Conservation (phyloP, 2,888 invertebrate species). For the Liodrosophila aerea region DNA sequence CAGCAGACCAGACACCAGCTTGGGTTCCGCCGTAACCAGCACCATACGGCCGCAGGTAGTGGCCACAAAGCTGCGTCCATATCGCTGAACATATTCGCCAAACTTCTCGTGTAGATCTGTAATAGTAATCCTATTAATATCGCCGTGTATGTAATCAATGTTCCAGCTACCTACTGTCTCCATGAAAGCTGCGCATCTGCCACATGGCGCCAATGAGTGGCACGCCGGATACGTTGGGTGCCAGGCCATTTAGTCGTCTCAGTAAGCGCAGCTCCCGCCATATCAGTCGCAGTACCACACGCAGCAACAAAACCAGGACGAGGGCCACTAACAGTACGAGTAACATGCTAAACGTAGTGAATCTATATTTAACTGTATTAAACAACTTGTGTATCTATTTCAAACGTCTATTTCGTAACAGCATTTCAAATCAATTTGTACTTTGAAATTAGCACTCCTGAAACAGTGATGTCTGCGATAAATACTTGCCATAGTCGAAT, state of each 20-base stretch:
- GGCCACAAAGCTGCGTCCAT: conserved; percentile 71
- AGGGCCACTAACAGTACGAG: conserved; percentile 31
- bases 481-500: not conserved
- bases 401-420: too few relatives aligned
- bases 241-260: conserved; percentile 27
- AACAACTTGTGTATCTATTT: too few relatives aligned
- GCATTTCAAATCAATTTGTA: too few relatives aligned
- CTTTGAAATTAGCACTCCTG: too few relatives aligned
- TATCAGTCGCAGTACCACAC: conserved; percentile 10
- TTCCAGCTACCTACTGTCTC: conserved; percentile 76
- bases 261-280: conserved; percentile 38
- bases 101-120: conserved; percentile 71
- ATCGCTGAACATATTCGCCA: conserved; percentile 49
- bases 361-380: not conserved
- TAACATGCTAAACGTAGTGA: conserved; percentile 27
- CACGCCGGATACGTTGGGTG: conserved; percentile 71
- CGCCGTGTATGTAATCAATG: too few relatives aligned
- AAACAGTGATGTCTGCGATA: too few relatives aligned
- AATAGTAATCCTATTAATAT: too few relatives aligned
- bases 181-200: conserved; percentile 66
- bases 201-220: conserved; percentile 75
- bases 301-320: conserved; percentile 25
- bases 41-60: conserved; percentile 53
- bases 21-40: conserved; percentile 72
- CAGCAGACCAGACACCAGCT: conserved; percentile 71